Conservation (phyloP, 2,113 vertebrate genomes). For the Xyliphius kryptos region DNA sequence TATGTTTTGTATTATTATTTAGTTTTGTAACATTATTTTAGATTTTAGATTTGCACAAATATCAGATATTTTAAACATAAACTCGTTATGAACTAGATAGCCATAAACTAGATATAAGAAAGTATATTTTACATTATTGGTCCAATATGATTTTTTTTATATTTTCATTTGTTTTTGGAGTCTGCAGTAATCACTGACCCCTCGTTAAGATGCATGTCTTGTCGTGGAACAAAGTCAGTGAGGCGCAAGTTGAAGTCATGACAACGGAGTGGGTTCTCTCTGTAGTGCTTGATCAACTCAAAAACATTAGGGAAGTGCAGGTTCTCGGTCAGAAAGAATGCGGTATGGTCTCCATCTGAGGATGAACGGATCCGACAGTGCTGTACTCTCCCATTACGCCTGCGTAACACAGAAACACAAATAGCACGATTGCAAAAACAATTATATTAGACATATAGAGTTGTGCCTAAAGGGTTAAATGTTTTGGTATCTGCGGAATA, state of each 20-base stretch:
- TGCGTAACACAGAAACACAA: slow-evolving; percentile 43
- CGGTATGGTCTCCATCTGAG: slow-evolving; percentile 60
- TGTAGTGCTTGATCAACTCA: slow-evolving; percentile 85
- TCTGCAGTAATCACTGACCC: slow-evolving; percentile 63
- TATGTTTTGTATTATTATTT: too few relatives aligned
- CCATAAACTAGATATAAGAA: too few relatives aligned
- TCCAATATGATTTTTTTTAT: too few relatives aligned
- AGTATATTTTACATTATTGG: too few relatives aligned
- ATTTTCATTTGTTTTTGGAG: not conserved
- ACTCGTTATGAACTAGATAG: too few relatives aligned
- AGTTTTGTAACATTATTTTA: too few relatives aligned
- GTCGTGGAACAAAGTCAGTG: slow-evolving; percentile 79
- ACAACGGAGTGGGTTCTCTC: slow-evolving; percentile 78
- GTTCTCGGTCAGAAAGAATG: slow-evolving; percentile 85
- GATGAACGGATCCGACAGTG: slow-evolving; percentile 86
- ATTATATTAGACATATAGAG: too few relatives aligned
- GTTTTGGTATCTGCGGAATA: too few relatives aligned
- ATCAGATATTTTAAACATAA: too few relatives aligned
- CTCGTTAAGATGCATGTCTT: slow-evolving; percentile 75
- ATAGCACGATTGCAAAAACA: not conserved
- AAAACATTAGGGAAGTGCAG: slow-evolving; percentile 81
- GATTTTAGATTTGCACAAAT: too few relatives aligned
- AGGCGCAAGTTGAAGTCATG: slow-evolving; percentile 88
- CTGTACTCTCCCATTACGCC: slow-evolving; percentile 85
- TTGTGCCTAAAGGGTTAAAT: too few relatives aligned